Evolutionary conservation across 1,140 invertebrate genomes (phyloP), one percentile per base, ranked within the genome.

Genomic region (Phthorimaea operculella): DNA sequence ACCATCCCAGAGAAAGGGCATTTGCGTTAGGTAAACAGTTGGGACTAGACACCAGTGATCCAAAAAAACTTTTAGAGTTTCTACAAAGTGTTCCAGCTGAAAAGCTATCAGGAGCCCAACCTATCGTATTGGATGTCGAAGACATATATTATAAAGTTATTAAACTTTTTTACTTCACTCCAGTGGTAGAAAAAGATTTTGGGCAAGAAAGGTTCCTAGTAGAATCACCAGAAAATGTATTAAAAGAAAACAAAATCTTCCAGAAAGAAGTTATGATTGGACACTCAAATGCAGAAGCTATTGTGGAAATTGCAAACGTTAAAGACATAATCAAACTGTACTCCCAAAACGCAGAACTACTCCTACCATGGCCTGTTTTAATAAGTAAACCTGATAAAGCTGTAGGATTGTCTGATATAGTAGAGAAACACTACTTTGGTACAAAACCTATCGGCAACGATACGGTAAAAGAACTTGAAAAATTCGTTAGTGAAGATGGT

Each of bases 261-360:
- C 78, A 88, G 48, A 79, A 91, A 16, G 90, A 91, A 2, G 74
- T 88, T 8, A 83, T 92, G 2, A 67, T 89, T 21, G 91, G 91
- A 1, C 86, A 88, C 39, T 89, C 80, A 51, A 73, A 58, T 44
- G 60, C 80, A n/a, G 91, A 92, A 79, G 83, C 87, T 11, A 21
- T 74, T 3, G 54, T 77, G 6, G 57, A 73, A 44, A 54, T 50
- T 6, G n/a, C 50, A 39, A 62, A 60, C 42, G 66, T 65, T 34
- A 52, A 51, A 0, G 14, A 15, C 18, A 55, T 74, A 4, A 28
- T 28, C 4, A 15, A 47, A 16, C 8, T 15, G 9, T 15, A 47
- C 15, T 1, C n/a, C 8, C n/a, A 54, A 45, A 48, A 47, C n/a
- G 42, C 54, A 51, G 54, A 56, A 51, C 12, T 56, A 16, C 45